phyloP scores from a whole-genome alignment of 2,797 vertebrate species.

The Sebastes wilsoni region DNA sequence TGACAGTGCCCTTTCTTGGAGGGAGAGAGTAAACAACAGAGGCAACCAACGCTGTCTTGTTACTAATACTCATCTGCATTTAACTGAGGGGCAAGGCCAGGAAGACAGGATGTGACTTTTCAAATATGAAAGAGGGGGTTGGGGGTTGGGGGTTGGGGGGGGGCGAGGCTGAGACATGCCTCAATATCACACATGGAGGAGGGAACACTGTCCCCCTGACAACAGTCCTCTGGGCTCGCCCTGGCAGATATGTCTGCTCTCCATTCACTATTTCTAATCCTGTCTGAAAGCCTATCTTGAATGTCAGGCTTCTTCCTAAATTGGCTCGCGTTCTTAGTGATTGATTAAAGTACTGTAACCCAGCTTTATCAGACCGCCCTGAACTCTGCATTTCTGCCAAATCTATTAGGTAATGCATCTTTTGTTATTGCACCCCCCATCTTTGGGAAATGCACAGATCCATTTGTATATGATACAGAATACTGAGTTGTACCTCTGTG shows the following conservation, averaged over 20 bases:
- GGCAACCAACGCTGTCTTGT: conserved; percentile 38
- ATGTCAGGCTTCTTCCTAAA: conserved; percentile 83
- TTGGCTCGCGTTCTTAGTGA: conserved; percentile 82
- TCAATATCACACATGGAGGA: conserved; percentile 71
- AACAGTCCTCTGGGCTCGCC: conserved; percentile 60
- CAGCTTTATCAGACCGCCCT: conserved; percentile 81
- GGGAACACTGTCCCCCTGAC: conserved; percentile 63
- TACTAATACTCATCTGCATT: conserved; percentile 56
- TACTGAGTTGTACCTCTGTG: conserved; percentile 22
- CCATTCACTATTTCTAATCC: conserved; percentile 83
- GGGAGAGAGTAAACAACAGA: conserved; percentile 53
- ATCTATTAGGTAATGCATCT: conserved; percentile 87
- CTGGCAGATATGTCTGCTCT: conserved; percentile 74
- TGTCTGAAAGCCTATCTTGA: conserved; percentile 84
- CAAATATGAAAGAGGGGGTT: not conserved
- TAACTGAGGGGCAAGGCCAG: conserved; percentile 37
- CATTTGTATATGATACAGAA: conserved; percentile 52
- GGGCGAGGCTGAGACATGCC: conserved; percentile 40
- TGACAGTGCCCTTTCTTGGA: conserved; percentile 65
- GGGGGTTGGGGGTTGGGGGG: not conserved
- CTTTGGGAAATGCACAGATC: conserved; percentile 61
- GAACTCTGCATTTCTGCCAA: conserved; percentile 81
- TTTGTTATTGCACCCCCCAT: conserved; percentile 72
- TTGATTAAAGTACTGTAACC: conserved; percentile 87
- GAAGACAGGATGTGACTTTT: conserved; percentile 48